A percentile compares a stretch with the other conserved stretches of the same genome.
Evolutionary conservation across 1,140 invertebrate genomes (phyloP).

Genomic region (Choristoneura fumiferana): DNA sequence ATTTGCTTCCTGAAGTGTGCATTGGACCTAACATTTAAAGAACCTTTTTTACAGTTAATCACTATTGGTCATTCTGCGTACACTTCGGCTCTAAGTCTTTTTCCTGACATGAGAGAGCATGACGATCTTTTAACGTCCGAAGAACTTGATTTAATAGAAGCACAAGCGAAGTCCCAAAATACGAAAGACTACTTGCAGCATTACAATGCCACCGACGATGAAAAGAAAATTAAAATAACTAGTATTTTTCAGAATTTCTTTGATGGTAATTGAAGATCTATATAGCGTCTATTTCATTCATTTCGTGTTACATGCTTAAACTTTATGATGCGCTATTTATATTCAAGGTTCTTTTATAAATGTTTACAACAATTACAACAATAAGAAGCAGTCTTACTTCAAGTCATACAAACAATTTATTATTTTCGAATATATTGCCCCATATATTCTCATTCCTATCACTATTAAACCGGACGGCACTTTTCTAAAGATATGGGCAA

Average conservation of each 20-base stretch:
- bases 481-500: constrained; percentile 68
- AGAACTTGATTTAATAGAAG: constrained; percentile 49
- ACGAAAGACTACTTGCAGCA: constrained; percentile 47
- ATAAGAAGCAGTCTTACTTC: constrained; percentile 52
- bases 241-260: constrained; percentile 55
- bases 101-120: constrained; percentile 68
- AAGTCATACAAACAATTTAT: constrained; percentile 59
- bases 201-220: constrained; percentile 35
- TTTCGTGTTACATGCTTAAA: too few species aligned
- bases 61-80: constrained; percentile 63
- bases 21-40: too few species aligned
- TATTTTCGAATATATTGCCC: constrained; percentile 56
- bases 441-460: constrained; percentile 64
- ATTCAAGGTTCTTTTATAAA: constrained; percentile 71
- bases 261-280: constrained; percentile 36
- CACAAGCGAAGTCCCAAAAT: constrained; percentile 43
- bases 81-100: constrained; percentile 60
- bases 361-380: constrained; percentile 52
- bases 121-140: constrained; percentile 47
- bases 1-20: too few species aligned
- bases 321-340: too few species aligned
- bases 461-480: constrained; percentile 67
- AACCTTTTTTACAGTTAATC: constrained; percentile 51
- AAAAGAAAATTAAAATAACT: constrained; percentile 45
- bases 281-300: neutral